phyloP scores from a whole-genome alignment of 2,113 vertebrate species.

The Gavia stellata region DNA sequence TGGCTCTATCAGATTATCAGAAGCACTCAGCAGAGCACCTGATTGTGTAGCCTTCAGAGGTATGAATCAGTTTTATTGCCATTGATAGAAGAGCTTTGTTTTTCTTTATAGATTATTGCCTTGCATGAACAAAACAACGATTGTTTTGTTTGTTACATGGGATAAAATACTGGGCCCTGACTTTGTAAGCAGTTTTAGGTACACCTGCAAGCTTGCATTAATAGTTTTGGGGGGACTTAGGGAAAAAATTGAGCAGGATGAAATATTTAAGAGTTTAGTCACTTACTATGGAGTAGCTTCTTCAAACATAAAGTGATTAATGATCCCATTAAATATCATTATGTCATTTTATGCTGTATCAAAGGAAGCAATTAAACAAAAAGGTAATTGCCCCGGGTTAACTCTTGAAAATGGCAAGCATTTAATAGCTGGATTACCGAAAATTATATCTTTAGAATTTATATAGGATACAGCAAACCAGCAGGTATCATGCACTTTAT shows the following conservation, averaged over 20 bases:
- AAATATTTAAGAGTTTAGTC: constrained; percentile 24
- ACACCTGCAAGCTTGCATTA: neutral
- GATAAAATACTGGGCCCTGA: neutral
- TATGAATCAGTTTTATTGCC: neutral
- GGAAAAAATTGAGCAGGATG: neutral
- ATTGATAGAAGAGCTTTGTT: neutral
- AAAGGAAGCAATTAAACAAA: constrained; percentile 44
- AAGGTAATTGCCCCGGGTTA: constrained; percentile 37
- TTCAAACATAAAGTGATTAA: constrained; percentile 50
- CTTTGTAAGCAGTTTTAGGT: neutral
- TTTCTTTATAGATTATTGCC: neutral
- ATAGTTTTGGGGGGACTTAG: neutral
- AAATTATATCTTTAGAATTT: neutral
- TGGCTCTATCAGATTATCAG: neutral
- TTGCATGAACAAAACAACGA: neutral
- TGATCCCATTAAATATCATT: constrained; percentile 50
- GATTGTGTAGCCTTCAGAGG: neutral
- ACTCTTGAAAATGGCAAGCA: constrained; percentile 3
- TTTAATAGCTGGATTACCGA: constrained; percentile 24
- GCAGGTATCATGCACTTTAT: neutral
- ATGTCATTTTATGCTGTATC: constrained; percentile 28
- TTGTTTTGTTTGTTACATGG: neutral
- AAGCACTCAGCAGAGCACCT: neutral
- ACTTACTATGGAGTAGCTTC: constrained; percentile 1
- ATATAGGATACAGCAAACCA: neutral